Percentiles rank a stretch among this genome's conserved stretches.
phyloP scores from a whole-genome alignment of 92 coral and sea anemone species.

The Metridium senile region DNA sequence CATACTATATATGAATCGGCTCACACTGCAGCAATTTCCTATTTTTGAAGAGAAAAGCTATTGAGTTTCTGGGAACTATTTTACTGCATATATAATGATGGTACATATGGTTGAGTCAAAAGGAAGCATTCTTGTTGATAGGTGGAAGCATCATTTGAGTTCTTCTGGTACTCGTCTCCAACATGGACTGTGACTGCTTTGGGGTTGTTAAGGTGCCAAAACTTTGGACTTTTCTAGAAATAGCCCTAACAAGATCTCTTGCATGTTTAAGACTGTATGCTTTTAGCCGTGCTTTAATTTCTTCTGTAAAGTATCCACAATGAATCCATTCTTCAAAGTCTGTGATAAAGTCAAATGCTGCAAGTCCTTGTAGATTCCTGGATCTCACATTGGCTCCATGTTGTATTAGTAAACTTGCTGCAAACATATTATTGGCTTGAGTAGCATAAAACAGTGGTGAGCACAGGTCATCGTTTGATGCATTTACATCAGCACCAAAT shows the following conservation, averaged over 20 bases:
- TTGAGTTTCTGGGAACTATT: no score
- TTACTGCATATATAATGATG: not conserved
- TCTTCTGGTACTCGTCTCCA: conserved; percentile 50
- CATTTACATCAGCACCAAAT: conserved; percentile 85
- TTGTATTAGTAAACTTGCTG: conserved; percentile 81
- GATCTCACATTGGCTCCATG: conserved; percentile 89
- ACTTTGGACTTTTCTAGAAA: conserved; percentile 91
- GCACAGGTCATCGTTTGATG: conserved; percentile 83
- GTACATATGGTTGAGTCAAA: not conserved
- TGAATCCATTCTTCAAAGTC: conserved; percentile 98
- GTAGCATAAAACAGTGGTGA: conserved; percentile 95
- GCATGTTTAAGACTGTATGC: conserved; percentile 97
- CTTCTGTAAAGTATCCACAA: conserved; percentile 89
- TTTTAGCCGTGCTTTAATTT: conserved; percentile 88
- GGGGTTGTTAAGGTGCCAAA: not conserved
- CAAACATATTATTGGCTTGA: conserved; percentile 87
- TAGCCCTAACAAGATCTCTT: conserved; percentile 92
- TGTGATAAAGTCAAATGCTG: conserved; percentile 93
- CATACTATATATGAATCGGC: no score
- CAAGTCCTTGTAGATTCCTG: conserved; percentile 71
- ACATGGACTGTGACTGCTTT: conserved; percentile 46
- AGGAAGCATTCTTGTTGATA: conserved; percentile 55
- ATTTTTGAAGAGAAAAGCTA: no score
- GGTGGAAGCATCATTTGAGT: conserved; percentile 74
- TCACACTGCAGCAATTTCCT: no score